phyloP scores from a whole-genome alignment of 2,888 invertebrate species.

The Globia sparganii region DNA sequence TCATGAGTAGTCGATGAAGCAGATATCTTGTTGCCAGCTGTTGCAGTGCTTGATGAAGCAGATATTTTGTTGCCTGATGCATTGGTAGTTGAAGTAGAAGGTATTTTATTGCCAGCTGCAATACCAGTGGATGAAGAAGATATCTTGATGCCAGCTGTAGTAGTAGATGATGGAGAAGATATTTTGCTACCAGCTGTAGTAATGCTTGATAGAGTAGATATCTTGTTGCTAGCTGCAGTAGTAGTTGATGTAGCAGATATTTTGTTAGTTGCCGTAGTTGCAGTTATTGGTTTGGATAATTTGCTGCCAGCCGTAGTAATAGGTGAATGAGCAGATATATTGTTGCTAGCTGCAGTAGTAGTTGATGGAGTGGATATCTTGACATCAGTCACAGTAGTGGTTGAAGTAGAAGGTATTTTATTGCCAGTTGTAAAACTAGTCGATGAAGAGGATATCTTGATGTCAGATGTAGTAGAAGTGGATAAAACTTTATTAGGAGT shows the following conservation, averaged over 20 bases:
- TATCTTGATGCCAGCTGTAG: constrained; percentile 1
- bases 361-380: constrained; percentile 5
- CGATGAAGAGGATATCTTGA: constrained; percentile 4
- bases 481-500: constrained; percentile 11
- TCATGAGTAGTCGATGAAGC: not conserved
- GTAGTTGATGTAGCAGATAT: not conserved
- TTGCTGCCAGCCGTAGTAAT: constrained; percentile 13
- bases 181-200: constrained; percentile 6
- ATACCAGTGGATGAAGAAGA: not conserved
- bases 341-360: not conserved
- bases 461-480: not conserved
- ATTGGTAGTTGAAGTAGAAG: not conserved
- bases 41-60: not conserved
- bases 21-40: constrained; percentile 1
- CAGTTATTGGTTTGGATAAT: not conserved
- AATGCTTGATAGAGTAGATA: not conserved
- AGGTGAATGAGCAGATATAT: constrained; percentile 5
- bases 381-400: not conserved
- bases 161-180: not conserved
- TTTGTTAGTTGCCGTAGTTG: constrained; percentile 6
- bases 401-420: constrained; percentile 11
- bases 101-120: constrained; percentile 3
- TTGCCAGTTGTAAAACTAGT: not conserved
- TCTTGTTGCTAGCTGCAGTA: constrained; percentile 20
- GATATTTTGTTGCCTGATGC: not conserved